Evolutionary conservation across 2,797 vertebrate genomes (phyloP).

Genomic region (Euthynnus affinis): DNA sequence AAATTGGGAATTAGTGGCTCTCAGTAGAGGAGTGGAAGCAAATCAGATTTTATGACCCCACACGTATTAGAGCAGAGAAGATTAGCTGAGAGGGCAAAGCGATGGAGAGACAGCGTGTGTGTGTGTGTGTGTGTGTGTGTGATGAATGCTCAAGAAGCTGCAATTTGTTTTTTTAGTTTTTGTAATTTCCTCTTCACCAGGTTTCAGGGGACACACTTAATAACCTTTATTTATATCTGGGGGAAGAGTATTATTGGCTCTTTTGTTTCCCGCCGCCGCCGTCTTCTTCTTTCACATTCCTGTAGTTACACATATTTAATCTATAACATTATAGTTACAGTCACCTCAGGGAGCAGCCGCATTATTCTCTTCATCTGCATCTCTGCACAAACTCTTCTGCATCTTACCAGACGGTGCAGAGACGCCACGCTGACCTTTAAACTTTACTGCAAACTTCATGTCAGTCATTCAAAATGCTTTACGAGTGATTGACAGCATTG

Average conservation of each 20-base stretch:
- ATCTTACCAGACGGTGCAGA: too few species aligned
- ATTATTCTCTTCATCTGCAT: too few species aligned
- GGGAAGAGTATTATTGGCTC: slow-evolving; percentile 22
- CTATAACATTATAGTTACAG: neutral
- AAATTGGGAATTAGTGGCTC: slow-evolving; percentile 72
- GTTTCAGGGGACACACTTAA: slow-evolving; percentile 52
- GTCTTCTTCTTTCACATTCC: neutral
- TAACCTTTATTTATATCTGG: slow-evolving; percentile 59
- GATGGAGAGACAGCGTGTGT: slow-evolving; percentile 26
- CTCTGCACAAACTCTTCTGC: too few species aligned
- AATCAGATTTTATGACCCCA: slow-evolving; percentile 75
- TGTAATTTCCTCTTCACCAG: slow-evolving; percentile 48
- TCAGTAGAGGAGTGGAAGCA: slow-evolving; percentile 64
- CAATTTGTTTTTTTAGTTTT: slow-evolving; percentile 62
- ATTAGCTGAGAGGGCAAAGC: slow-evolving; percentile 64
- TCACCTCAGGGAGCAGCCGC: neutral
- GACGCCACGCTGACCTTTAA: too few species aligned
- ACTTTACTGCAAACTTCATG: too few species aligned
- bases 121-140: neutral
- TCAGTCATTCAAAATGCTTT: too few species aligned
- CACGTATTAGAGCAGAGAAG: slow-evolving; percentile 60
- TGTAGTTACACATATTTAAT: slow-evolving; percentile 10
- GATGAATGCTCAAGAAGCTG: slow-evolving; percentile 57
- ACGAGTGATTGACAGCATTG: too few species aligned
- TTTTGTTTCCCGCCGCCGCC: neutral